A percentile compares a stretch with the other conserved stretches of the same genome.
Evolutionary conservation across 2,113 vertebrate species (phyloP).

Genomic region (Gobiocypris rarus): DNA sequence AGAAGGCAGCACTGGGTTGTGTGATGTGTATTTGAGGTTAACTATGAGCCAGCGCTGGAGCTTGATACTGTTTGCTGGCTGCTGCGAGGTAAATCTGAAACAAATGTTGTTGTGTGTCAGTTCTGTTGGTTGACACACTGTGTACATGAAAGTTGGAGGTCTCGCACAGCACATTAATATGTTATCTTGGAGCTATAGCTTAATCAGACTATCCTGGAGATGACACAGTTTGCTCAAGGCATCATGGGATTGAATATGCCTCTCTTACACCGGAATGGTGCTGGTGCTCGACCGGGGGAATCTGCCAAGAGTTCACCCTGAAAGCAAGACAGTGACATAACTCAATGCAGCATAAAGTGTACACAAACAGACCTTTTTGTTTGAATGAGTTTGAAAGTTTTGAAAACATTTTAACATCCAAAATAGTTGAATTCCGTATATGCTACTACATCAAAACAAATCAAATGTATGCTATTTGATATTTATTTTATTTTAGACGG

Average conservation of each 20-base stretch:
- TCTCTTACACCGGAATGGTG: background rate
- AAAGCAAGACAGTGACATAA: background rate
- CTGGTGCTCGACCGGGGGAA: background rate
- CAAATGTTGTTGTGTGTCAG: conserved; percentile 11
- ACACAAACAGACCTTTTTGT: background rate
- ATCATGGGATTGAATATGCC: conserved; percentile 8
- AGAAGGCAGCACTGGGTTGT: background rate
- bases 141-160: background rate
- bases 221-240: conserved; percentile 16
- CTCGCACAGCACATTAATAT: background rate
- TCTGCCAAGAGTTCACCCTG: background rate
- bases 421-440: no score
- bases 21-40: conserved; percentile 52
- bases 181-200: background rate
- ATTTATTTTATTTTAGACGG: no score
- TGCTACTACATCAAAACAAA: no score
- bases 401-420: background rate
- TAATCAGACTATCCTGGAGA: background rate
- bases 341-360: background rate
- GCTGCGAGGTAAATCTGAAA: conserved; percentile 33
- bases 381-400: background rate
- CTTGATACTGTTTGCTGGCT: background rate
- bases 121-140: conserved; percentile 4
- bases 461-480: no score
- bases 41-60: conserved; percentile 9